Conservation (phyloP, 2,797 vertebrate genomes). For the Smutsia temminckii region DNA sequence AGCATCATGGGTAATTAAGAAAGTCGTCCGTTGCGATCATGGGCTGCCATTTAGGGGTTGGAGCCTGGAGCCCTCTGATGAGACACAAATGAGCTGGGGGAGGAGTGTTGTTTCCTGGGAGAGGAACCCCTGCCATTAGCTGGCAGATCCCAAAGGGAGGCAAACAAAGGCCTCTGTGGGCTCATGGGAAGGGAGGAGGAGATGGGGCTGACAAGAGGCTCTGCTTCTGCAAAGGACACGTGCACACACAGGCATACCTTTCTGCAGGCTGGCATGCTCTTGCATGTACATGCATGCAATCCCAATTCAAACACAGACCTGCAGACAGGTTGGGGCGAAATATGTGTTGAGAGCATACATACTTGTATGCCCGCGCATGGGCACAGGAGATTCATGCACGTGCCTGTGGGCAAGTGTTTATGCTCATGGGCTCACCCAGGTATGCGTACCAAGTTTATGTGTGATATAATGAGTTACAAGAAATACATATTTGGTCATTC, state of each 20-base stretch:
- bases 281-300: rapidly evolving
- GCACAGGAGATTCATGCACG: background rate
- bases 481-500: no score
- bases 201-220: background rate
- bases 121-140: slow-evolving; percentile 64
- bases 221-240: background rate
- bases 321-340: background rate
- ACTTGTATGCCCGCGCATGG: no score
- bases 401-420: no score
- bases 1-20: slow-evolving; percentile 83
- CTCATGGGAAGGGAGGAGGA: background rate
- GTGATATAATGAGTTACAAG: no score
- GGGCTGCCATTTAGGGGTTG: slow-evolving; percentile 83
- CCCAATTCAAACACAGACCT: background rate
- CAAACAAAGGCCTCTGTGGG: slow-evolving; percentile 41
- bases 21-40: slow-evolving; percentile 77
- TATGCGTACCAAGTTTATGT: background rate
- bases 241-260: background rate
- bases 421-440: background rate
- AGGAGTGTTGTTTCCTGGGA: slow-evolving; percentile 58
- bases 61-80: slow-evolving; percentile 76
- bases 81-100: slow-evolving; percentile 53
- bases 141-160: slow-evolving; percentile 52
- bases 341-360: rapidly evolving
- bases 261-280: background rate